Base-by-base conservation (phyloP, 1,140 invertebrate genomes). In the Eulimnadia texana region DNA sequence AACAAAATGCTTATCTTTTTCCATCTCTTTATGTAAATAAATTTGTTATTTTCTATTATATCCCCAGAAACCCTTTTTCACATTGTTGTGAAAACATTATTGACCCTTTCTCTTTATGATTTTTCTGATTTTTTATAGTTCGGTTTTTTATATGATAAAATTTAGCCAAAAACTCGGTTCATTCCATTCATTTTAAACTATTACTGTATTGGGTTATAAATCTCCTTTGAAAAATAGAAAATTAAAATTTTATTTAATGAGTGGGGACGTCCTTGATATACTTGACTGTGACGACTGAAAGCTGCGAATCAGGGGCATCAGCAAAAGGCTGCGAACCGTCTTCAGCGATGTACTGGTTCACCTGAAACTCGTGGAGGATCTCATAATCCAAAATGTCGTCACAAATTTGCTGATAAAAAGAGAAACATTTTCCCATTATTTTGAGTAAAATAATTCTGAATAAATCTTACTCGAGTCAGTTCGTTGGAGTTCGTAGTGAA, bases 401-500 rank as follows among this genome's bases (percentile, higher is more conserved):
- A 20, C 83, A 85, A 23, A 91, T 75, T 85, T 90, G 87, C 81
- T 86, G 72, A 66, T 64, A 70, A 29, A 61, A 58, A 67, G 55
- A n/a, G 20, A 42, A 9, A 16, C 23, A n/a, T n/a, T 33, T 2
- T 22, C 24, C 24, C 3, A 9, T 13, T 2, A 6, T 47, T 10
- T 42, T 42, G 33, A 42, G 16, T 42, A 57, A 16, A 57, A 33
- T 24, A 28, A 58, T n/a, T 10, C 11, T 60, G 2, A 63, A 51
- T 66, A n/a, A n/a, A n/a, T n/a, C 62, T 72, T 77, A 87, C 84
- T 78, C 85, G 83, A 24, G 89, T 92, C 16, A 91, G 73, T 0
- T 86, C 84, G 70, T 82, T 90, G 3, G 88, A 90, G 68, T 91
- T 91, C 1, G 86, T 89, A 0, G 88, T 90, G 62, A 91, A 84